phyloP scores from a whole-genome alignment of 2,888 invertebrate genomes.

The Lepidochrysops patricia region DNA sequence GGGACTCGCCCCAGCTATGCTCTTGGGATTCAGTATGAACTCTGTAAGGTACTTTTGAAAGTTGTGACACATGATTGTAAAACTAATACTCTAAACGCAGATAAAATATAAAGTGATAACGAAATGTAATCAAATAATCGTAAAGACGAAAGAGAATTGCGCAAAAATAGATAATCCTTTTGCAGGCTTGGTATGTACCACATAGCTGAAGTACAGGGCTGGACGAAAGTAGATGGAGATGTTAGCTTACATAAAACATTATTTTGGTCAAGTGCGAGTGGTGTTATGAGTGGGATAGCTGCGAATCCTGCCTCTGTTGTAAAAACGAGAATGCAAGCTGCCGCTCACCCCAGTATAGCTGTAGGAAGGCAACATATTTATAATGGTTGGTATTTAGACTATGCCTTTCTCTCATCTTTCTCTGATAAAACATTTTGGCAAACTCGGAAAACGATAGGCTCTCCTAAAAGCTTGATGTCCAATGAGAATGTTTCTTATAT shows the following conservation, averaged over 20 bases:
- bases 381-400: slow-evolving; percentile 38
- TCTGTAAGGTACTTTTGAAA: slow-evolving; percentile 46
- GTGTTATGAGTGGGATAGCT: slow-evolving; percentile 78
- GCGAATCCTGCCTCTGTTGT: slow-evolving; percentile 86
- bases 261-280: slow-evolving; percentile 70
- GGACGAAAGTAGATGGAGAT: slow-evolving; percentile 55
- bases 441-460: not conserved
- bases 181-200: slow-evolving; percentile 78
- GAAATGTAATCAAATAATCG: not conserved
- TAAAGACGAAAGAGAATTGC: no score
- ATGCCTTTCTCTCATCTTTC: no score
- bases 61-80: not conserved
- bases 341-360: slow-evolving; percentile 81
- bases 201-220: slow-evolving; percentile 74
- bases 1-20: slow-evolving; percentile 86
- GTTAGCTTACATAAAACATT: slow-evolving; percentile 49
- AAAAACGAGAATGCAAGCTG: slow-evolving; percentile 86
- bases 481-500: not conserved
- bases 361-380: slow-evolving; percentile 90
- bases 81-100: not conserved
- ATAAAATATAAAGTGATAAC: not conserved
- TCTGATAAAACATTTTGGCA: not conserved
- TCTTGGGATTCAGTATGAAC: slow-evolving; percentile 82
- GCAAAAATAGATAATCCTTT: slow-evolving; percentile 18
- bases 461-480: not conserved